Evolutionary conservation across 2,113 vertebrate species (phyloP), one percentile per base, ranked within the genome.

Genomic region (Stigmatopora argus): DNA sequence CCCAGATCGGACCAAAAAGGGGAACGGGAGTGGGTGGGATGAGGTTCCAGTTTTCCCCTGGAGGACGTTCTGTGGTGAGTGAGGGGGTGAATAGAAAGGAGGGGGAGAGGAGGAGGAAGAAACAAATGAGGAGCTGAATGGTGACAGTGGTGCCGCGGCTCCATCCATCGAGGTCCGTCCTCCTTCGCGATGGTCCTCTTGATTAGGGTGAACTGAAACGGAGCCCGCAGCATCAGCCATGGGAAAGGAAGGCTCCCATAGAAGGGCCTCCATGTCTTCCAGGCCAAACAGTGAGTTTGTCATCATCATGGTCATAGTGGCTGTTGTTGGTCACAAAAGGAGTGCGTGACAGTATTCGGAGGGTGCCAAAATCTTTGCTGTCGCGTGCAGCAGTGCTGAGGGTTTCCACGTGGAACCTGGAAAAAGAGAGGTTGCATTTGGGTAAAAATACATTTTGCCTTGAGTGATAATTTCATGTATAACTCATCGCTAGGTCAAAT

Each of bases 221-320:
- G 78, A 69, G 87, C 88, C 81, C 38, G 81, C 44, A 67, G 73
- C 67, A 71, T 98, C 95, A 97, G 91, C 96, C 95, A 88, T 96
- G 95, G 89, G 96, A 94, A 87, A 94, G 93, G 92, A 92, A 92
- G 91, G 93, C 67, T 66, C 88, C 85, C 83, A 93, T 81, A 94
- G 91, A 89, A 94, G 93, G 92, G 83, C 87, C 83, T 90, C 87
- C 62, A 87, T 92, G 91, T 90, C 93, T 91, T 93, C 94, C 94
- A 80, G 93, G 92, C 94, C 91, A 93, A 93, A 93, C 89, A 90
- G 91, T 92, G 91, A 94, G 93, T 78, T 94, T 90, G 92, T 95
- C 92, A 93, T 93, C 90, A 59, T 89, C 88, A 72, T 89, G 87
- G 94, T 95, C 93, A 94, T 93, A 92, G 72, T 86, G 87, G 83